Base-by-base conservation (phyloP, 2,888 invertebrate genomes). In the Eilema depressum region DNA sequence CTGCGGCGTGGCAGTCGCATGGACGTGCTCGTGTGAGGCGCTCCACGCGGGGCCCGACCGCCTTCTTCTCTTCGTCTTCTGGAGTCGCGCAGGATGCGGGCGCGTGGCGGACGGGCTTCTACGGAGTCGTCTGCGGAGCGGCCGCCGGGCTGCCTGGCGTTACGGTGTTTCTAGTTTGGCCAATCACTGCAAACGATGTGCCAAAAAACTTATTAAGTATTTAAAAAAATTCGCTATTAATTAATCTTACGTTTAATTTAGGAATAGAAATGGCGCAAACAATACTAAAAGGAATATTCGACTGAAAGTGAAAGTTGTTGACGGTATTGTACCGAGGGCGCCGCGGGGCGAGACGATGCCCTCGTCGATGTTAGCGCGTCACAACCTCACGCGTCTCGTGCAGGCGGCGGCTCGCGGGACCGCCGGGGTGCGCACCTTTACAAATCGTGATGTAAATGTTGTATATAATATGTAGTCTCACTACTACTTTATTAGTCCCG, bases 1-100 rank as follows among this genome's bases (percentile, higher is more conserved):
- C 85, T 95, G 87, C 92, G 95, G 0, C 93, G 94, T 83, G 93
- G 93, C 82, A 88, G 87, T 78, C 91, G 93, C 82, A 91, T 93
- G 89, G 93, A 94, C 89, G 93, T 95, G 88, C 91, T 95, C 87
- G 91, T 94, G 76, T 94, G 53, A 53, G 53, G 41, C 41, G n/a
- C n/a, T n/a, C n/a, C n/a, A n/a, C n/a, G n/a, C n/a, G n/a, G n/a
- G n/a, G n/a, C n/a, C n/a, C n/a, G n/a, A n/a, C n/a, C n/a, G n/a
- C n/a, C 3, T 11, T 14, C 14, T 37, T 14, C 14, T 37, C 37
- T 37, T 14, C 37, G 11, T 37, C 37, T 37, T 14, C 37, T 37
- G 37, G 37, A 3, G 12, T 2, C 37, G 11, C 5, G 1, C 14
- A 1, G 37, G 0, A 14, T 12, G 37, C 2, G 37, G 12, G 11